Percentiles rank a stretch among this genome's conserved stretches.
Evolutionary conservation across 2,113 vertebrate species (phyloP).

Genomic region (Albula goreensis): DNA sequence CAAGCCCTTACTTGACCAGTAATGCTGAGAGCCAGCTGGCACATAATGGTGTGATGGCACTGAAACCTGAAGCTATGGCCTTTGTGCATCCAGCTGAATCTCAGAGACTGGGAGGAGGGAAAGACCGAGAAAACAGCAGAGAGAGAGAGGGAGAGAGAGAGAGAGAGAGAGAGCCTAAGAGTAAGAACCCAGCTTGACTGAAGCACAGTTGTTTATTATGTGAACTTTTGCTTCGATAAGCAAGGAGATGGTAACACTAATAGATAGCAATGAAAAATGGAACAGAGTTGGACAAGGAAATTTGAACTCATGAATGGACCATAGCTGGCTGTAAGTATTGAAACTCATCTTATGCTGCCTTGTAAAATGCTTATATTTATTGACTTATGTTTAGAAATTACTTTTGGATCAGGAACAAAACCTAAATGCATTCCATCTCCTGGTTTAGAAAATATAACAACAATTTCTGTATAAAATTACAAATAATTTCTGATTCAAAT

Average conservation of each 20-base stretch:
- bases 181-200: slow-evolving; percentile 20
- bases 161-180: slow-evolving; percentile 30
- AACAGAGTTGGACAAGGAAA: background rate
- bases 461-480: background rate
- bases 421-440: background rate
- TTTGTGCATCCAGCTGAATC: slow-evolving; percentile 41
- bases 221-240: background rate
- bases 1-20: background rate
- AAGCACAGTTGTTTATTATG: background rate
- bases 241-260: background rate
- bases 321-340: slow-evolving; percentile 11
- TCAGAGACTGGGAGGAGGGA: slow-evolving; percentile 42
- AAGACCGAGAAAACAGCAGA: slow-evolving; percentile 38
- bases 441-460: background rate
- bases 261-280: too few species aligned
- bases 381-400: background rate
- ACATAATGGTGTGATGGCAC: slow-evolving; percentile 28
- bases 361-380: background rate
- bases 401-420: background rate
- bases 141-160: slow-evolving; percentile 37
- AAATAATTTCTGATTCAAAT: background rate
- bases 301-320: slow-evolving; percentile 11
- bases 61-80: slow-evolving; percentile 55
- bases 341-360: background rate
- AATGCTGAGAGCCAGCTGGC: slow-evolving; percentile 36